Percentiles rank a stretch among this genome's conserved stretches.
phyloP scores from a whole-genome alignment of 2,888 invertebrate genomes.

The Scaptomyza reducta region DNA sequence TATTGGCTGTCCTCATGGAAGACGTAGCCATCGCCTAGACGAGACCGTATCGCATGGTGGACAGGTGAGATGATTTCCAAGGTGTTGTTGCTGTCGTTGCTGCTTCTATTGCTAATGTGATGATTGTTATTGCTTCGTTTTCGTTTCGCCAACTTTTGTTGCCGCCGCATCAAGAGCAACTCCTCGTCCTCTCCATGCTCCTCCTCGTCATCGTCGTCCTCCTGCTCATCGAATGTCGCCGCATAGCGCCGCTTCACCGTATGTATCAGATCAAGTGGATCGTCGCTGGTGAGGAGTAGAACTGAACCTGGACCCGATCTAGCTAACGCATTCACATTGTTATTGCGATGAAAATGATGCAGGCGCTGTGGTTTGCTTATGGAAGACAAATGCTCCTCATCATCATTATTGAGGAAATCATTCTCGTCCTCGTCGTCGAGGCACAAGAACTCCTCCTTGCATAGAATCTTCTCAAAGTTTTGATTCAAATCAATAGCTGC shows the following conservation, averaged over 20 bases:
- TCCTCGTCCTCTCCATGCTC: background rate
- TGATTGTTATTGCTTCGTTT: slow-evolving; percentile 58
- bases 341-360: slow-evolving; percentile 39
- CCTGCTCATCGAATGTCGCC: slow-evolving; percentile 58
- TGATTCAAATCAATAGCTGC: slow-evolving; percentile 81
- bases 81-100: slow-evolving; percentile 26
- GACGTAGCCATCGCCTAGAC: slow-evolving; percentile 78
- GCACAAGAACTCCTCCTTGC: slow-evolving; percentile 83
- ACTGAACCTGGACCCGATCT: slow-evolving; percentile 7
- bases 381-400: slow-evolving; percentile 77
- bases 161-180: slow-evolving; percentile 27
- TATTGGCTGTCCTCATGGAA: slow-evolving; percentile 81
- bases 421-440: slow-evolving; percentile 80
- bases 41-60: slow-evolving; percentile 21
- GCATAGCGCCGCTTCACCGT: slow-evolving; percentile 70
- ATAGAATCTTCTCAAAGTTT: slow-evolving; percentile 84
- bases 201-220: slow-evolving; percentile 42
- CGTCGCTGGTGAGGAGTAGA: slow-evolving; percentile 59
- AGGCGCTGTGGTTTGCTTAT: slow-evolving; percentile 57
- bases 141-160: slow-evolving; percentile 54
- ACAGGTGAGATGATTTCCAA: slow-evolving; percentile 25
- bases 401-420: slow-evolving; percentile 68
- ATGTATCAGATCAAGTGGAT: slow-evolving; percentile 82
- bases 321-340: slow-evolving; percentile 55
- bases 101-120: slow-evolving; percentile 5